These are phyloP conservation scores for Lithobates sylvaticus DNA, from an alignment of 2,797 vertebrate genomes.

Conservation along the genomic window DNA sequence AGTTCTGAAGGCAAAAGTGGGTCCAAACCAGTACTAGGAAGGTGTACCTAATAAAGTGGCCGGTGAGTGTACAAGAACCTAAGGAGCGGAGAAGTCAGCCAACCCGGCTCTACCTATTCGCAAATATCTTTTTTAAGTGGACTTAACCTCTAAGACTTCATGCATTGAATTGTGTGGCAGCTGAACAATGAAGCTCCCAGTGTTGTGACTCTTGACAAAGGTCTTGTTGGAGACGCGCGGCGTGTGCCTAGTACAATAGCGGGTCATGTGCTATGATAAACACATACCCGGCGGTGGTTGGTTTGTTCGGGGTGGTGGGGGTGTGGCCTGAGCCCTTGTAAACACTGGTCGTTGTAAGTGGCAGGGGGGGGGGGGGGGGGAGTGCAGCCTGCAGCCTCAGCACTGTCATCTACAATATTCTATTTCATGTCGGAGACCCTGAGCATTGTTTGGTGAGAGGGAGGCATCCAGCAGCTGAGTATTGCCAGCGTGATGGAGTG, in stretches of 20 bases:
- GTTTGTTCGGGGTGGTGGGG: not conserved
- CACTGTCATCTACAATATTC: not conserved
- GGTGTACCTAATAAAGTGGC: too few relatives aligned
- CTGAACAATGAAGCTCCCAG: too few relatives aligned
- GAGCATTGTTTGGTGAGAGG: slow-evolving; percentile 11
- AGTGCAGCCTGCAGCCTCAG: not conserved
- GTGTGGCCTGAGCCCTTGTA: slow-evolving; percentile 15
- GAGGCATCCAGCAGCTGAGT: slow-evolving; percentile 19
- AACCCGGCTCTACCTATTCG: too few relatives aligned
- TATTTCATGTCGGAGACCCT: not conserved
- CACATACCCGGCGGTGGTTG: slow-evolving; percentile 4
- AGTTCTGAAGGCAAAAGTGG: too few relatives aligned
- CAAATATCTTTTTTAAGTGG: too few relatives aligned
- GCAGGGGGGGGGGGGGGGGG: too few relatives aligned
- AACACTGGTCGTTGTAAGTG: slow-evolving; percentile 31
- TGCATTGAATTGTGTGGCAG: too few relatives aligned
- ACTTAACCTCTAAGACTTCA: too few relatives aligned
- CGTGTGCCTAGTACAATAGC: slow-evolving; percentile 20
- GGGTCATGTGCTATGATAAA: not conserved
- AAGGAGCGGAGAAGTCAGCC: too few relatives aligned
- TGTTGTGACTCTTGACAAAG: not conserved
- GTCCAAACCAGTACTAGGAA: too few relatives aligned
- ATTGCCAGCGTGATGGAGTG: not conserved
- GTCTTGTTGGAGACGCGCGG: not conserved
- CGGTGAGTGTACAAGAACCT: too few relatives aligned